phyloP scores from a whole-genome alignment of 2,888 invertebrate genomes.

The Ennomos fuscantarius region DNA sequence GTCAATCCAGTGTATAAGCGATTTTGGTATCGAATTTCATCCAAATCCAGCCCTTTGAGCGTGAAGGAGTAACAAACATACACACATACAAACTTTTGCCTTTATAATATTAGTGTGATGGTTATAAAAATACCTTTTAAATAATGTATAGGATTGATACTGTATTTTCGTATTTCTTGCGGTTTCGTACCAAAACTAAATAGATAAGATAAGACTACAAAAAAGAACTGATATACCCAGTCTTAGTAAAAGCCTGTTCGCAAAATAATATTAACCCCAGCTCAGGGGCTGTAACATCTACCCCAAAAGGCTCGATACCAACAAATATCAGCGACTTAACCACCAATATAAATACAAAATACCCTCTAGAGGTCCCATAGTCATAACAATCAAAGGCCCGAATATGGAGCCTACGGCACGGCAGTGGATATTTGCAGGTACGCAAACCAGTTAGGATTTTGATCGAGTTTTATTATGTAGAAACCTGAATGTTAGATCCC shows the following conservation, averaged over 20 bases:
- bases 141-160: no score
- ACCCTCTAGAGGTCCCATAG: slow-evolving; percentile 14
- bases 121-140: no score
- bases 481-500: not conserved
- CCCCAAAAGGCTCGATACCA: slow-evolving; percentile 7
- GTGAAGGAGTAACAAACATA: no score
- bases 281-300: slow-evolving; percentile 11
- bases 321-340: slow-evolving; percentile 24
- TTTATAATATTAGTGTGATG: no score
- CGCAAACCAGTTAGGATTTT: slow-evolving; percentile 3
- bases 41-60: no score
- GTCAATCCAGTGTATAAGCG: no score
- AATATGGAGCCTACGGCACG: slow-evolving; percentile 10
- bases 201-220: no score
- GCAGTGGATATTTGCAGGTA: not conserved
- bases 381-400: slow-evolving; percentile 22
- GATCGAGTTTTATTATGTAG: slow-evolving; percentile 6
- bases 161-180: no score
- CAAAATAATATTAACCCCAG: slow-evolving; percentile 20
- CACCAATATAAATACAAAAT: slow-evolving; percentile 30
- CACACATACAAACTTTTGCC: no score
- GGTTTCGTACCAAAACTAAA: no score
- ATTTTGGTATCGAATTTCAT: no score
- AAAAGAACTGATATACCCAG: not conserved
- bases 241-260: slow-evolving; percentile 11